Base-by-base conservation (phyloP, 2,888 invertebrate genomes). In the Parascotia fuliginaria region DNA sequence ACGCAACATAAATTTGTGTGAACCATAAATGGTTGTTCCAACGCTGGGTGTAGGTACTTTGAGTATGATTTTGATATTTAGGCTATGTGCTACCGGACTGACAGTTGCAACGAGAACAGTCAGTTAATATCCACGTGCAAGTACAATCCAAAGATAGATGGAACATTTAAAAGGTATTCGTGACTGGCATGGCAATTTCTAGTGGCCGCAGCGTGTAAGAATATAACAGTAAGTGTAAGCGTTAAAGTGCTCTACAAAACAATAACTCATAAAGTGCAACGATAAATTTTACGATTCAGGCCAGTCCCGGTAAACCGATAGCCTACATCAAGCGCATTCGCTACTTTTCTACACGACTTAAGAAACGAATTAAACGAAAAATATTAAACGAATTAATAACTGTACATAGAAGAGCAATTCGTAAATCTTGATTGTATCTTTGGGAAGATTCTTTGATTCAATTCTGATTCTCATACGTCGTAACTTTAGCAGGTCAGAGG, bases 181-280 rank as follows among this genome's bases (percentile, higher is more conserved):
- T 82, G 75, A 79, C 75, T 55, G 38, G 37, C 42, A 58, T 58
- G 57, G 53, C 55, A 62, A 57, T 59, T 62, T 55, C 48, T 52
- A 60, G 48, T 49, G 38, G 50, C 57, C 54, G 43, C 55, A 34
- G 44, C 55, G 46, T 50, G 47, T 65, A 47, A 55, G 46, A 60
- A 44, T 50, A 44, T 55, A 77, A 77, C 73, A 70, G 76, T 77
- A 59, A 63, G 63, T 60, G 65, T 77, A 72, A 75, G 73, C 50
- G 55, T 46, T 45, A 47, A 62, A 73, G 74, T 75, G 75, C 58
- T 60, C 48, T 60, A 62, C 53, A 57, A 71, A 85, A 91, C 90
- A 90, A 89, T 89, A 80, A 81, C 76, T 83, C 83, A 80, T 89
- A 86, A 87, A 87, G 51, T 65, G 62, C 62, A 72, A 70, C 86